Conservation (phyloP, 1,140 invertebrate species). For the Leptopilina clavipes region DNA sequence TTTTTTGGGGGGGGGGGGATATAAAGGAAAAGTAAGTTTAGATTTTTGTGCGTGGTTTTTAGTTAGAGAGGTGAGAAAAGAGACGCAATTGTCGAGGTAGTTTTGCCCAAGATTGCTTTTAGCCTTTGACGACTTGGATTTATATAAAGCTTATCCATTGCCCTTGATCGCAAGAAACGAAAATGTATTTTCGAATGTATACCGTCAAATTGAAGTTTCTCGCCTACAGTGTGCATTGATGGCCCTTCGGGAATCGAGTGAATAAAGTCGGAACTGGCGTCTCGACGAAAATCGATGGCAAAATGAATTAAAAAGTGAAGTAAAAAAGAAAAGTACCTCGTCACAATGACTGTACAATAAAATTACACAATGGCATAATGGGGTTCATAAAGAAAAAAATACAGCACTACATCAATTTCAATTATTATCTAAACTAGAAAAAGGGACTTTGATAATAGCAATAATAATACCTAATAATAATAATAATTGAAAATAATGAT, state of each 20-base stretch:
- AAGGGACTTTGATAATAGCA: background rate
- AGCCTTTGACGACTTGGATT: constrained; percentile 53
- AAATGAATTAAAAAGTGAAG: constrained; percentile 37
- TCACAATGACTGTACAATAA: constrained; percentile 17
- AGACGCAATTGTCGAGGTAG: constrained; percentile 54
- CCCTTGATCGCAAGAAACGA: constrained; percentile 61
- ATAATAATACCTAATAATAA: too few relatives aligned
- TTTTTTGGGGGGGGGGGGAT: too few relatives aligned
- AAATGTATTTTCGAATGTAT: constrained; percentile 69
- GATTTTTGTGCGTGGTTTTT: background rate
- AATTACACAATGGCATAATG: background rate
- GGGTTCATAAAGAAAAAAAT: constrained; percentile 14
- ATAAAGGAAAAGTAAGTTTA: too few relatives aligned
- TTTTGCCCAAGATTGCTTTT: constrained; percentile 69
- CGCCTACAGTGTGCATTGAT: constrained; percentile 55
- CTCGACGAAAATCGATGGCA: constrained; percentile 45
- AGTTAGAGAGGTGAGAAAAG: background rate
- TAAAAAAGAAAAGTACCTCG: constrained; percentile 17
- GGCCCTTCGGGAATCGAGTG: constrained; percentile 53
- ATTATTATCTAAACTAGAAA: constrained; percentile 11
- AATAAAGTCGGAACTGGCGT: constrained; percentile 40
- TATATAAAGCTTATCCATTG: constrained; percentile 50
- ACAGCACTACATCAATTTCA: background rate
- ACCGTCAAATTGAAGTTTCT: constrained; percentile 65
- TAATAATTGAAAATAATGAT: too few relatives aligned